phyloP scores from a whole-genome alignment of 2,888 invertebrate species.

The Coelinius sp. region DNA sequence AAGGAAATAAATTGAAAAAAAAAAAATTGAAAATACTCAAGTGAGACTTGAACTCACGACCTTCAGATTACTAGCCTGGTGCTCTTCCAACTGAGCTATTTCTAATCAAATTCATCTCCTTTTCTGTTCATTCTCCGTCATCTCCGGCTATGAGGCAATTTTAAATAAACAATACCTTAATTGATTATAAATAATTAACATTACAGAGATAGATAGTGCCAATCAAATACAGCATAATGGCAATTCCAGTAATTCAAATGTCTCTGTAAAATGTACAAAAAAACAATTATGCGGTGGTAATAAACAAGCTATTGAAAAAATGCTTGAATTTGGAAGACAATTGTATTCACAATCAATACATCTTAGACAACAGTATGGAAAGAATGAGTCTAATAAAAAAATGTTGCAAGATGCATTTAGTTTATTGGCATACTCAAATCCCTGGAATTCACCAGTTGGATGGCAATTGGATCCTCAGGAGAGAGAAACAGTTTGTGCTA shows the following conservation, averaged over 20 bases:
- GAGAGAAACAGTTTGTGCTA: conserved; percentile 94
- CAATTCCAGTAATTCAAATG: conserved; percentile 52
- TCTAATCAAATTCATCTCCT: no score
- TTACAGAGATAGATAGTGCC: conserved; percentile 72
- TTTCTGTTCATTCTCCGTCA: no score
- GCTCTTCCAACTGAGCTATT: no score
- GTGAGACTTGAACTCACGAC: no score
- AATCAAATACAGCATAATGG: conserved; percentile 58
- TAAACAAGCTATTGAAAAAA: conserved; percentile 90
- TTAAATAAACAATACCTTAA: not conserved
- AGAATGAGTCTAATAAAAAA: conserved; percentile 87
- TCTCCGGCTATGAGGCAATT: no score
- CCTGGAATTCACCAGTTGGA: conserved; percentile 96
- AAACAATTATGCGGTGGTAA: conserved; percentile 78
- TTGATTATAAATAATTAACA: conserved; percentile 26
- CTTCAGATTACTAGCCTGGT: no score
- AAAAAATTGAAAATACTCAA: not conserved
- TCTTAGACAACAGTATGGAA: conserved; percentile 85
- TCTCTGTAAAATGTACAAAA: conserved; percentile 60
- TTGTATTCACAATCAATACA: conserved; percentile 92
- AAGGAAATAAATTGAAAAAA: no score
- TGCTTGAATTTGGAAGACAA: conserved; percentile 95
- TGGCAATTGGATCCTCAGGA: conserved; percentile 96
- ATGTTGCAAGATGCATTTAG: conserved; percentile 98
- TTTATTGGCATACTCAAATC: conserved; percentile 96